Evolutionary conservation across 2,113 vertebrate species (phyloP).

Genomic region (Megaceryle maxima): DNA sequence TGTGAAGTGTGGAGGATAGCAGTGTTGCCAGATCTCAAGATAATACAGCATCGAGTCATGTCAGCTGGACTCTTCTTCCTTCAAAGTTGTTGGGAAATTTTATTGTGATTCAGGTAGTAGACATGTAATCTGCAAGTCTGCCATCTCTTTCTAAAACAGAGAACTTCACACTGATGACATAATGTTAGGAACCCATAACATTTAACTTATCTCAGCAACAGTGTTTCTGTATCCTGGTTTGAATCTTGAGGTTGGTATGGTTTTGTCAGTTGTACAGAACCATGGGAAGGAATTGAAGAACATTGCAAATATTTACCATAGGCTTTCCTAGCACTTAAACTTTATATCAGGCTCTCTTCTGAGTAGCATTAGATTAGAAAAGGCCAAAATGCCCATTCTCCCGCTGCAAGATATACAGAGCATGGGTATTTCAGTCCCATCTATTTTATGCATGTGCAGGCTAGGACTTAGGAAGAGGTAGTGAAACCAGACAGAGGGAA

Average conservation of each 20-base stretch:
- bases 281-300: not conserved
- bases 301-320: constrained; percentile 24
- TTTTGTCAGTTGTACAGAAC: not conserved
- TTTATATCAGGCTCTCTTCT: not conserved
- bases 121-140: not conserved
- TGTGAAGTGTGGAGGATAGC: not conserved
- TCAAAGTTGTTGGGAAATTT: not conserved
- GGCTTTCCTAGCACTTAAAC: constrained; percentile 9
- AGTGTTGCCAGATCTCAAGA: not conserved
- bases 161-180: not conserved
- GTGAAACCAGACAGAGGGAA: not conserved
- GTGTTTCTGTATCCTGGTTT: not conserved
- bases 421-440: not conserved
- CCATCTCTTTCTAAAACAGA: not conserved
- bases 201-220: not conserved
- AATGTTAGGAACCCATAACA: not conserved
- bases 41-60: not conserved
- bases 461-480: not conserved
- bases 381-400: not conserved
- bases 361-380: not conserved
- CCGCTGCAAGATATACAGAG: not conserved
- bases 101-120: not conserved
- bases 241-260: not conserved
- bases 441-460: not conserved
- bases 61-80: not conserved